Base-by-base conservation (phyloP, 2,113 vertebrate genomes). In the Trichomycterus rosablanca region DNA sequence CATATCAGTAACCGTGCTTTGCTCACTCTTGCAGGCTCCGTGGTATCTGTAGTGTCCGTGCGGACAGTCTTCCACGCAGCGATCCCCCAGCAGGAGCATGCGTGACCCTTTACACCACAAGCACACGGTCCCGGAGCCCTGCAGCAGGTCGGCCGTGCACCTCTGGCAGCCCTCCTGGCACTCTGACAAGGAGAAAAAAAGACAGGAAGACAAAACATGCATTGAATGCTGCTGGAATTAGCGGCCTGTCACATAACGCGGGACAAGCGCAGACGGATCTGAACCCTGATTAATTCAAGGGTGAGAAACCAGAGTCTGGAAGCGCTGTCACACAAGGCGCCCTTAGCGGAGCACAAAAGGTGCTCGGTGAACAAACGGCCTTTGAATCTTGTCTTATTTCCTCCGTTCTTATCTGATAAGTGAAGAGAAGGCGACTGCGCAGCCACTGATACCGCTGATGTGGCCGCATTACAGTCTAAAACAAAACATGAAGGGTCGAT, bases 1-100 rank as follows among this genome's bases (percentile, higher is more conserved):
- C n/a, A n/a, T n/a, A n/a, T n/a, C n/a, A n/a, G 9, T 11, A 6
- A 15, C n/a, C 9, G 37, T 15, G 7, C 1, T 15, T 12, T 37
- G 88, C 91, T 94, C 80, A 97, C 95, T 76, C 73, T 80, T 79
- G 85, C 96, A 98, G 72, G 83, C 81, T 1, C 90, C 83, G 0
- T 60, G 75, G 14, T 79, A 62, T 0, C 23, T 3, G 0, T 87
- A 89, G 80, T 81, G 76, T 7, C 88, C 90, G 0, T 0, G 3
- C 0, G 90, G 92, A 30, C 96, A 98, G 1, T 22, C 34, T 0
- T 88, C 67, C 19, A 90, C 32, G n/a, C 96, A 98, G 81, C 1
- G 87, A 45, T 95, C 92, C 4, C 81, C 86, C 16, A 94, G 85
- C 12, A 97, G 82, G 72, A 89, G 70, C 62, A 81, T 74, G 2